phyloP scores from a whole-genome alignment of 2,797 vertebrate species.

The Schizothorax lantsangensis region DNA sequence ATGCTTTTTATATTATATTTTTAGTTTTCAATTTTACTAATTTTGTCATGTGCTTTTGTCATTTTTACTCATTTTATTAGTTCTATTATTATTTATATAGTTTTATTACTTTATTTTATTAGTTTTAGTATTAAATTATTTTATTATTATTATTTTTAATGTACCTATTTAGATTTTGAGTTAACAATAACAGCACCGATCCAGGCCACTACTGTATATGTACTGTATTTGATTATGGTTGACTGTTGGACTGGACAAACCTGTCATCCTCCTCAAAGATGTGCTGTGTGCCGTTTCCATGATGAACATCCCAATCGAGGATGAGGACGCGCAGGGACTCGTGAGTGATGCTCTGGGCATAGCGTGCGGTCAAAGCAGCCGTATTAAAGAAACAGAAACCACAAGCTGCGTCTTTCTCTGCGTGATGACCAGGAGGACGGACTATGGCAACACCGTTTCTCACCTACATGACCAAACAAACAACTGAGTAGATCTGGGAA shows the following conservation, averaged over 20 bases:
- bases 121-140: neutral
- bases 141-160: neutral
- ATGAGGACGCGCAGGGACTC: constrained; percentile 81
- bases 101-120: too few relatives aligned
- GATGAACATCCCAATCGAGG: constrained; percentile 92
- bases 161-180: neutral
- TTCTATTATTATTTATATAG: too few relatives aligned
- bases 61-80: neutral
- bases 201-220: neutral
- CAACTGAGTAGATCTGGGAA: neutral
- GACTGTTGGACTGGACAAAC: constrained; percentile 65
- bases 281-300: constrained; percentile 92
- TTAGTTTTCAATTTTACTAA: neutral
- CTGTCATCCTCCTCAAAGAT: constrained; percentile 89
- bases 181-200: neutral
- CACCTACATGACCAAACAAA: constrained; percentile 72
- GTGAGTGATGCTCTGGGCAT: constrained; percentile 80
- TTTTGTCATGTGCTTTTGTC: neutral
- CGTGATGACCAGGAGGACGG: constrained; percentile 90
- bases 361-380: constrained; percentile 83
- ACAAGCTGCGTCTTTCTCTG: constrained; percentile 81
- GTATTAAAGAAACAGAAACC: constrained; percentile 94
- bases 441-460: constrained; percentile 85
- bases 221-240: neutral
- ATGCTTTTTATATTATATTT: neutral